Conservation (phyloP, 1,140 invertebrate species). For the Kradibia gibbosae region DNA sequence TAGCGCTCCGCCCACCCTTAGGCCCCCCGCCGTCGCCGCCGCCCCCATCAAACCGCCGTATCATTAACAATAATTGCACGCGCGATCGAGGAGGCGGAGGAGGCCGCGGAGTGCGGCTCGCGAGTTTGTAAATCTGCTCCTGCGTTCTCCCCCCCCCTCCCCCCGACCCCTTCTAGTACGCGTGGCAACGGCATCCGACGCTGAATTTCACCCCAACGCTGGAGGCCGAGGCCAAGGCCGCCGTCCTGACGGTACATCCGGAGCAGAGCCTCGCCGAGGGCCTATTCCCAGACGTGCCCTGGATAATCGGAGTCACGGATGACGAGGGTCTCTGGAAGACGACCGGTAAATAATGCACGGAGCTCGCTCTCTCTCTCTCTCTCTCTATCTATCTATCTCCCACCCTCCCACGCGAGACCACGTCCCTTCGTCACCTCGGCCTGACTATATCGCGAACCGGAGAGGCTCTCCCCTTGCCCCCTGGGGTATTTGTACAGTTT, state of each 20-base stretch:
- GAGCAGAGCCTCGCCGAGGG: conserved; percentile 47
- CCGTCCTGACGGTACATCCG: conserved; percentile 62
- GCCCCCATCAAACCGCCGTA: too few relatives aligned
- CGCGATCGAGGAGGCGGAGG: not conserved
- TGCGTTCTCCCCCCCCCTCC: too few relatives aligned
- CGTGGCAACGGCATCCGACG: conserved; percentile 48
- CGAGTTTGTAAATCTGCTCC: conserved; percentile 3
- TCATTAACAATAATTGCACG: conserved; percentile 42
- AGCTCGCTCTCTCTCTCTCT: not conserved
- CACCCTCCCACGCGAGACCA: not conserved
- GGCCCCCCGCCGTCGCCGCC: too few relatives aligned
- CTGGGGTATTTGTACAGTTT: not conserved
- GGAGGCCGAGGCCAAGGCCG: conserved; percentile 61
- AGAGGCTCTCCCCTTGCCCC: too few relatives aligned
- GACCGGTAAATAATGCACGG: conserved; percentile 54
- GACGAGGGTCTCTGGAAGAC: conserved; percentile 62
- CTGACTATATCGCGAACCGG: too few relatives aligned
- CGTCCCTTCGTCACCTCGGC: too few relatives aligned
- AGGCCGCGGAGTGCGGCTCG: not conserved
- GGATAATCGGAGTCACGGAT: conserved; percentile 58
- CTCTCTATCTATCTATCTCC: not conserved
- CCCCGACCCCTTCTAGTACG: too few relatives aligned
- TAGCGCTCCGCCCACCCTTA: not conserved
- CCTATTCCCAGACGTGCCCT: conserved; percentile 64
- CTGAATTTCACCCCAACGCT: conserved; percentile 60